Conservation (phyloP, 2,113 vertebrate genomes). For the Scortum barcoo region DNA sequence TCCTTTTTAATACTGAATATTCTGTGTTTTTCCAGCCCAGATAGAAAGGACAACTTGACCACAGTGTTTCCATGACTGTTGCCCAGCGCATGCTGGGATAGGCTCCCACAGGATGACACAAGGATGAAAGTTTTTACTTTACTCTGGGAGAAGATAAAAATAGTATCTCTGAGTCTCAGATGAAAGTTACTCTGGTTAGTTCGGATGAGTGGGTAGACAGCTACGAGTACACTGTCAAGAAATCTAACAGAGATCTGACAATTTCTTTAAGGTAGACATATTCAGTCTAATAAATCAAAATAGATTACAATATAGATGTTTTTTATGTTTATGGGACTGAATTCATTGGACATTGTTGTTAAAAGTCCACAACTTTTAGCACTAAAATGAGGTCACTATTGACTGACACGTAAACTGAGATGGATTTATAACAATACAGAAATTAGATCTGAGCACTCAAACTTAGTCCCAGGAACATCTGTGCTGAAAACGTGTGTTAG, state of each 20-base stretch:
- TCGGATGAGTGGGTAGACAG: constrained; percentile 4
- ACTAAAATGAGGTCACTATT: neutral
- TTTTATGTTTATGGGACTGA: neutral
- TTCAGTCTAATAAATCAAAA: constrained; percentile 32
- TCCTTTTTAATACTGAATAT: neutral
- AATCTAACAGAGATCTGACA: constrained; percentile 4
- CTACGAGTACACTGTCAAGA: constrained; percentile 13
- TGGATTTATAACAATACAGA: neutral
- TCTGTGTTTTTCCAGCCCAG: neutral
- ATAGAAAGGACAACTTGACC: neutral
- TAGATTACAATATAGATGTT: neutral
- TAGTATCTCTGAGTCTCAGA: constrained; percentile 26
- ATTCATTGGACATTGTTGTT: neutral
- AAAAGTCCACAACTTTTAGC: neutral
- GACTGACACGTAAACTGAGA: neutral
- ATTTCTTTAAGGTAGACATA: constrained; percentile 29
- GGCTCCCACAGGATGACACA: constrained; percentile 1
- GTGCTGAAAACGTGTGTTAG: neutral
- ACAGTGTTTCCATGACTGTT: neutral
- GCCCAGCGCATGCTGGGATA: constrained; percentile 28
- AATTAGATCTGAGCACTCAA: neutral
- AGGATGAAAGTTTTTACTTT: constrained; percentile 22
- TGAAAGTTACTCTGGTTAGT: constrained; percentile 31
- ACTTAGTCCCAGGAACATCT: neutral
- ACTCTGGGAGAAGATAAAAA: constrained; percentile 40